Conservation (phyloP, 2,888 invertebrate species). For the Zaprionus bogoriensis region DNA sequence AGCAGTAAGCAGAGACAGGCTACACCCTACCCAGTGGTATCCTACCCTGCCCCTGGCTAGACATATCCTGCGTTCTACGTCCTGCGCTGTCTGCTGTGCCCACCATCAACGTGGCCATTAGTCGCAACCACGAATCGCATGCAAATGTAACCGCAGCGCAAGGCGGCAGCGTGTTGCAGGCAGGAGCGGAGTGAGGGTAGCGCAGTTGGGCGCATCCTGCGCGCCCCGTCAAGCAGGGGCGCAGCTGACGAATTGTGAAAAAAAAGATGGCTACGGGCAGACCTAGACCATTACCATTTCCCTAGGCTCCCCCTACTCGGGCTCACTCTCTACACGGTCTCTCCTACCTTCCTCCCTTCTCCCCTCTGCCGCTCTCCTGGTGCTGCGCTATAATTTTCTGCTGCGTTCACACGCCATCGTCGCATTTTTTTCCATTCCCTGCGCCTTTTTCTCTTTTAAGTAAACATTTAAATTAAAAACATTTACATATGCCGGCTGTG, state of each 20-base stretch:
- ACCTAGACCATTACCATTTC: neutral
- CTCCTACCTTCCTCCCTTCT: neutral
- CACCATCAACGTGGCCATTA: conserved; percentile 68
- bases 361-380: neutral
- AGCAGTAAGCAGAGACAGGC: conserved; percentile 12
- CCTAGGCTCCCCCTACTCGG: neutral
- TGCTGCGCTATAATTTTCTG: conserved; percentile 59
- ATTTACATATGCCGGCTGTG: conserved; percentile 61
- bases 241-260: conserved; percentile 80
- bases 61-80: conserved; percentile 3
- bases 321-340: no score
- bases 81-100: conserved; percentile 17
- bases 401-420: conserved; percentile 77
- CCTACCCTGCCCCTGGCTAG: neutral
- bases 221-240: conserved; percentile 41
- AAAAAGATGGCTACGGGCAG: conserved; percentile 59
- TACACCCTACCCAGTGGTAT: neutral
- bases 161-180: neutral
- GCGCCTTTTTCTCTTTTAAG: conserved; percentile 48
- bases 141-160: conserved; percentile 75
- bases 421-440: conserved; percentile 65
- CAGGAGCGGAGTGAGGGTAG: conserved; percentile 11
- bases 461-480: conserved; percentile 75
- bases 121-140: conserved; percentile 70
- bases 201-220: conserved; percentile 33